Conservation (phyloP, 2,113 vertebrate species). For the Canis aureus region DNA sequence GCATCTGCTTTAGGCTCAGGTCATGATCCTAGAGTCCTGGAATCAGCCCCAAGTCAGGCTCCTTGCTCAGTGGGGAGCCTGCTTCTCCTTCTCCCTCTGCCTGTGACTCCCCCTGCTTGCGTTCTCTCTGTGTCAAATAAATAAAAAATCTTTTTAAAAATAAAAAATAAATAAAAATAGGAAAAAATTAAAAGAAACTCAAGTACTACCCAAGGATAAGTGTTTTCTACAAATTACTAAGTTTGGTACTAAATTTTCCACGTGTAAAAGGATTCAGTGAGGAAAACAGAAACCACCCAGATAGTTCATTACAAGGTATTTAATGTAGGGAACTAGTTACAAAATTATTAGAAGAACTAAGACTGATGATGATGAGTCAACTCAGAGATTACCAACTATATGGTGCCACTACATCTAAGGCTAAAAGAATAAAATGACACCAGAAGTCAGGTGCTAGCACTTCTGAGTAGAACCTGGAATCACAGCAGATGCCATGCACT, state of each 20-base stretch:
- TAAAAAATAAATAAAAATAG: no score
- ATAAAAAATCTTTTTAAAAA: no score
- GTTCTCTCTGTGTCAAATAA: no score
- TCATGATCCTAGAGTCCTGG: no score
- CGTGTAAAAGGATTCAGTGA: background rate
- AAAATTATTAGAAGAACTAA: slow-evolving; percentile 22
- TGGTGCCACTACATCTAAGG: background rate
- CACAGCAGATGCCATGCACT: background rate
- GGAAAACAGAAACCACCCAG: background rate
- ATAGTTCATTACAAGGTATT: slow-evolving; percentile 19
- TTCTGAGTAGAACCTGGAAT: background rate
- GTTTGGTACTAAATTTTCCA: background rate
- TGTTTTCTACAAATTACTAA: slow-evolving; percentile 13
- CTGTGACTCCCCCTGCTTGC: no score
- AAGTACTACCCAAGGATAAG: background rate
- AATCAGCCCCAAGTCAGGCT: no score
- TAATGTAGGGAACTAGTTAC: background rate
- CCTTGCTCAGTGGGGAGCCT: no score
- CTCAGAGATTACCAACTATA: background rate
- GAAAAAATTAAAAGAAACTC: background rate
- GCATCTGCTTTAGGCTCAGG: no score
- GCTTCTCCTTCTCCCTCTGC: no score
- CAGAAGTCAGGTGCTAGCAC: background rate
- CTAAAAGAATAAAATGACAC: background rate
- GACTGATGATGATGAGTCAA: background rate